Evolutionary conservation across 92 coral and sea anemone species (phyloP).

Genomic region (Siderastrea siderea): DNA sequence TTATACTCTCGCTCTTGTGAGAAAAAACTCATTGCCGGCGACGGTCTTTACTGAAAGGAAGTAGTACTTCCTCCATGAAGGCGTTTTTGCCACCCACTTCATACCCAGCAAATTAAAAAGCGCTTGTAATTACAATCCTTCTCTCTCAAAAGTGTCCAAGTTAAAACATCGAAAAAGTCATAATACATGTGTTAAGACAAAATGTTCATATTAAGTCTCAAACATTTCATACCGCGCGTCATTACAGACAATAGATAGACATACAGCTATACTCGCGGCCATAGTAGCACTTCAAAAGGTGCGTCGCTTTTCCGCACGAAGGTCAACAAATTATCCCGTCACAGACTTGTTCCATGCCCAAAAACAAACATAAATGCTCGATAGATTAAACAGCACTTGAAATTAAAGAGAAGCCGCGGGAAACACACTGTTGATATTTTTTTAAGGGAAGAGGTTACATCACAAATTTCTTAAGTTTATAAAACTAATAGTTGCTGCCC

Average conservation of each 20-base stretch:
- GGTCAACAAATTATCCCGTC: conserved; percentile 18
- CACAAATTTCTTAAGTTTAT: no score
- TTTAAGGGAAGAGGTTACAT: no score
- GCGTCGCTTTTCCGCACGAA: background rate
- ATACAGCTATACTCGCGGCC: no score
- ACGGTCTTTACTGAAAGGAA: background rate
- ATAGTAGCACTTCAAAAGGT: background rate
- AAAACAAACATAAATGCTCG: background rate
- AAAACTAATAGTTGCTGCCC: no score
- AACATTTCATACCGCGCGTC: background rate
- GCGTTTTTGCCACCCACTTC: background rate
- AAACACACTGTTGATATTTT: background rate
- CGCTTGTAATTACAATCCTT: background rate
- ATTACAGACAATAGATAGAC: no score
- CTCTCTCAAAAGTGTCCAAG: no score
- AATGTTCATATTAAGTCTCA: background rate
- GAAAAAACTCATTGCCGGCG: conserved; percentile 3
- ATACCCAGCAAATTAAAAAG: background rate
- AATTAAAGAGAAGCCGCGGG: background rate
- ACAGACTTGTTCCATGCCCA: background rate
- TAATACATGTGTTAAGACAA: no score
- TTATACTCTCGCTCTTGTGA: background rate
- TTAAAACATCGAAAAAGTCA: no score
- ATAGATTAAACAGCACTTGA: background rate
- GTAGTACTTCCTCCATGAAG: background rate